Conservation (phyloP, 37 sponge, comb jelly and placozoan species). For the Petrosia ficiformis region DNA sequence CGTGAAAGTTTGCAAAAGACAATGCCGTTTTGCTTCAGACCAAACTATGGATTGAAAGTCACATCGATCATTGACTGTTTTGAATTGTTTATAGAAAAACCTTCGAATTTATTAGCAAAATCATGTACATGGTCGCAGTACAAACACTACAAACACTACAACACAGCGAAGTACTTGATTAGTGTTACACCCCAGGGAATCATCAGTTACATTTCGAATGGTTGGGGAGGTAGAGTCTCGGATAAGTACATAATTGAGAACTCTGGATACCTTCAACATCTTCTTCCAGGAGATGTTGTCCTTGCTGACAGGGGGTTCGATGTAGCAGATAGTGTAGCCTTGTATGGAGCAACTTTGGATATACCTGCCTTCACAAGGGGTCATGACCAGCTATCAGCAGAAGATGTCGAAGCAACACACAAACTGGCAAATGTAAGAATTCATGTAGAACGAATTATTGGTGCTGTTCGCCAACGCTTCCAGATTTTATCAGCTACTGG, state of each 20-base stretch:
- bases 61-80: conserved; percentile 59
- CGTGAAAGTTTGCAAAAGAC: conserved; percentile 18
- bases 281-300: conserved; percentile 31
- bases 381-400: conserved; percentile 14
- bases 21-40: conserved; percentile 44
- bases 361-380: conserved; percentile 53
- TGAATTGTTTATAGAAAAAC: conserved; percentile 49
- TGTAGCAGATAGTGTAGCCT: conserved; percentile 22
- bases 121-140: conserved; percentile 50
- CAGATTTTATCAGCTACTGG: conserved; percentile 32
- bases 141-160: conserved; percentile 41
- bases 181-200: conserved; percentile 32
- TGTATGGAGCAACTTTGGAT: conserved; percentile 22
- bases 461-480: conserved; percentile 31
- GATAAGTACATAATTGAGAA: conserved; percentile 51
- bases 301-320: conserved; percentile 45
- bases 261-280: conserved; percentile 33
- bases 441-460: conserved; percentile 59
- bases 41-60: conserved; percentile 20
- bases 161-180: conserved; percentile 45
- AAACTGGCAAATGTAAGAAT: conserved; percentile 44
- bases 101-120: conserved; percentile 35
- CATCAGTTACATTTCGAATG: conserved; percentile 44
- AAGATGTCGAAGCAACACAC: conserved; percentile 44
- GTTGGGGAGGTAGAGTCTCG: conserved; percentile 51